phyloP scores from a whole-genome alignment of 1,140 invertebrate genomes.

The Diprion similis region DNA sequence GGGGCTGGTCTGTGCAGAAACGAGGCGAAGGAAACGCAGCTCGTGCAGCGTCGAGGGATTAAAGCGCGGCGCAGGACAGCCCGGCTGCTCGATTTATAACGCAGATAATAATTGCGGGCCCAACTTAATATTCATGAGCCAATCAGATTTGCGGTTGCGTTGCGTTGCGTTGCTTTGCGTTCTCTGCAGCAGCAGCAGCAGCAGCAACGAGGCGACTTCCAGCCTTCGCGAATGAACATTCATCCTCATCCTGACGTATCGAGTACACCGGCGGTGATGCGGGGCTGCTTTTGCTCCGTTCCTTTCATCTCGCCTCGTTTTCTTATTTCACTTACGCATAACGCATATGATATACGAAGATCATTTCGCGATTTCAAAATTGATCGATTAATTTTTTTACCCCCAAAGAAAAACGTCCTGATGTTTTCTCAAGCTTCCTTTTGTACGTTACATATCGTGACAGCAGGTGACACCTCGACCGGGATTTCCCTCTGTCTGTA shows the following conservation, averaged over 20 bases:
- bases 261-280: conserved; percentile 1
- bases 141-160: conserved; percentile 54
- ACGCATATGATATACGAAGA: no score
- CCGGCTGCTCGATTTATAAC: conserved; percentile 61
- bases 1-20: conserved; percentile 30
- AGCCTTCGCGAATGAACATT: conserved; percentile 9
- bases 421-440: neutral
- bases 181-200: conserved; percentile 40
- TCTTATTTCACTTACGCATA: neutral
- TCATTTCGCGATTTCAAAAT: no score
- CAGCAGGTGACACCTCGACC: neutral
- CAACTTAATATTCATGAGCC: conserved; percentile 65
- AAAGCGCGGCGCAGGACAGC: conserved; percentile 32
- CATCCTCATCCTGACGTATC: conserved; percentile 9
- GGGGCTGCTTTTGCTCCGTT: neutral
- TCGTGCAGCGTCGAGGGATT: conserved; percentile 34
- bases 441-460: neutral
- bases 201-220: conserved; percentile 48
- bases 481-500: conserved; percentile 3
- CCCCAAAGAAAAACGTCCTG: neutral
- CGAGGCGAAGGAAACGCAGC: conserved; percentile 9
- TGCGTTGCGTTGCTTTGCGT: conserved; percentile 30
- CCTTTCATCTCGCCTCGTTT: neutral
- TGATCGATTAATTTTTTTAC: no score
- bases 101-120: conserved; percentile 63